These are phyloP conservation scores for Drosophila nigromelanica DNA, from an alignment of 1,140 invertebrate species.

Conservation along the genomic window DNA sequence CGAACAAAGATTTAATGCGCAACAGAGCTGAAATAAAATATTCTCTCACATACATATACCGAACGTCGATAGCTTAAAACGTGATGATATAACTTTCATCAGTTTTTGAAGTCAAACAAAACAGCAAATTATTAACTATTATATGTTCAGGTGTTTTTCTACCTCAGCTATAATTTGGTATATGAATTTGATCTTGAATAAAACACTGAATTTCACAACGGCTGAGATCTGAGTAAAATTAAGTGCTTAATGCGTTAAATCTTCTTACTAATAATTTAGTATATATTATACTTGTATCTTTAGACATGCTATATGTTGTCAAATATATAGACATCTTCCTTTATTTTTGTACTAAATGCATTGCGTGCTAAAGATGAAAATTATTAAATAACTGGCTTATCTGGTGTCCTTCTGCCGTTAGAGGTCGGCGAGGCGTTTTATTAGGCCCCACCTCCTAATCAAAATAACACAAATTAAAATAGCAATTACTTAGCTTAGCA, in stretches of 20 bases:
- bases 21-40: background rate
- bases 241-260: background rate
- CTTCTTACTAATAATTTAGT: no score
- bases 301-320: no score
- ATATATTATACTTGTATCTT: no score
- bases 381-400: background rate
- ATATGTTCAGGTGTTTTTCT: no score
- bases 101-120: background rate
- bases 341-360: background rate
- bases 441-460: background rate
- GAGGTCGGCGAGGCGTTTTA: background rate
- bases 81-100: background rate
- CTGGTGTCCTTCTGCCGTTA: background rate
- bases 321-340: no score
- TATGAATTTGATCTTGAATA: background rate
- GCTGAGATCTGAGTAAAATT: no score
- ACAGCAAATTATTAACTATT: no score
- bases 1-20: background rate
- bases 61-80: background rate
- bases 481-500: background rate
- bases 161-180: background rate
- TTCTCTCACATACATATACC: background rate
- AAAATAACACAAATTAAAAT: constrained; percentile 5
- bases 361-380: background rate
- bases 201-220: background rate